Evolutionary conservation across 2,888 invertebrate species (phyloP), one percentile per base, ranked within the genome.

Genomic region (Arctia plantaginis): DNA sequence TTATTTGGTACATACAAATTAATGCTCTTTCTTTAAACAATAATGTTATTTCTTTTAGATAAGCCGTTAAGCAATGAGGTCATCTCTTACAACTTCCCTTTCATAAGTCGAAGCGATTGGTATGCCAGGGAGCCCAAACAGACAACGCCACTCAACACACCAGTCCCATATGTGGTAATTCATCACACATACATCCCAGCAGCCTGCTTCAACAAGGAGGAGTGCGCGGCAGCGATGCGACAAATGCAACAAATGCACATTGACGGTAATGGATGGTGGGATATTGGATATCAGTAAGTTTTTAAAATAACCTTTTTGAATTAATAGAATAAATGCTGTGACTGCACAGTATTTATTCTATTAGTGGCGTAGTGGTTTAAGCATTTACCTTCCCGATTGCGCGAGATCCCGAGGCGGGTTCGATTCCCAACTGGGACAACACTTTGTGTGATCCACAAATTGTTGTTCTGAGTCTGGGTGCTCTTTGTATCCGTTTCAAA

Each of bases 141-240:
- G 30, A 91, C 91, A 35, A 91, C 92, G 64, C 88, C 92, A 0
- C 96, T 97, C 81, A 27, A 82, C 4, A 96, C 94, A 18, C 97
- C 97, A 0, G 96, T 97, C 1, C 97, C 97, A 0, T 97, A 94
- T 87, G 97, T 97, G 66, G 97, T 98, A 69, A 97, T 98, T 77
- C 97, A 98, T 89, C 98, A 98, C 90, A 97, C 97, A 0, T 97
- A 96, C 87, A 91, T 87, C 47, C 97, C 97, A 0, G 87, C 91
- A 1, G 97, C 96, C 15, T 97, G 97, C 86, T 90, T 91, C 73
- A 94, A 90, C 0, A 89, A 90, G 8, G 90, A 91, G 1, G 93
- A 95, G 10, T 97, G 97, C 86, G 88, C 90, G 59, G 78, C 86
- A 27, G 96, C 97, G 3, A 97, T 97, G 97, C 93, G 96, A 77